Base-by-base conservation (phyloP, 2,113 vertebrate species). In the Spilogale gracilis region DNA sequence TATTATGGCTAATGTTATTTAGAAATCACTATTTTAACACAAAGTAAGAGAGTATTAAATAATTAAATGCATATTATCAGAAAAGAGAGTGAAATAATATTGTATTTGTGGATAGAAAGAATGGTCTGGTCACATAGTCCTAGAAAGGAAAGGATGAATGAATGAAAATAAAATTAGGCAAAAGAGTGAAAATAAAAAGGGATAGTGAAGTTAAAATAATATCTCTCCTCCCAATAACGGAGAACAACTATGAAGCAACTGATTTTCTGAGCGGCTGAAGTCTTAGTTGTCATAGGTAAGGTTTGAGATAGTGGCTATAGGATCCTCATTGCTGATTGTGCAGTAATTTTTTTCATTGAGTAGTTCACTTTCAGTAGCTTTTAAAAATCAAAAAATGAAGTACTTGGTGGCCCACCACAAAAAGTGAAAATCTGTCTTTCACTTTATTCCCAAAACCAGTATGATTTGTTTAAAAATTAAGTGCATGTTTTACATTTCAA, bases 391-490 rank as follows among this genome's bases (percentile, higher is more conserved):
- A 38, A 88, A 96, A 87, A 48, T 17, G 52, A 86, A 80, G 25
- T 32, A 12, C 63, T 79, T 3, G 23, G 3, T 87, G 32, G 65
- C 79, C n/a, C 23, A 69, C 50, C 52, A 27, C 9, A 74, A 74
- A 78, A 83, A 78, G n/a, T n/a, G n/a, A n/a, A n/a, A 43, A 56
- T 79, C 58, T 58, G 8, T 43, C 2, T 43, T 81, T 18, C 73
- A 58, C 48, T 65, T 65, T 65, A 16, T 65, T 65, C 30, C 63
- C 14, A 65, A 65, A 65, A 32, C 63, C 63, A 21, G 2, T 69
- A 13, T 89, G 48, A 73, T 69, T 92, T 88, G 32, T 58, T 97
- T 73, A 11, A 21, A 67, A 89, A 89, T 73, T 94, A 56, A 58
- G 23, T 18, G 6, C 23, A 23, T 25, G 14, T 91, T 43, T 94